Conservation (phyloP, 2,888 invertebrate species). For the Temnothorax rugatulus region DNA sequence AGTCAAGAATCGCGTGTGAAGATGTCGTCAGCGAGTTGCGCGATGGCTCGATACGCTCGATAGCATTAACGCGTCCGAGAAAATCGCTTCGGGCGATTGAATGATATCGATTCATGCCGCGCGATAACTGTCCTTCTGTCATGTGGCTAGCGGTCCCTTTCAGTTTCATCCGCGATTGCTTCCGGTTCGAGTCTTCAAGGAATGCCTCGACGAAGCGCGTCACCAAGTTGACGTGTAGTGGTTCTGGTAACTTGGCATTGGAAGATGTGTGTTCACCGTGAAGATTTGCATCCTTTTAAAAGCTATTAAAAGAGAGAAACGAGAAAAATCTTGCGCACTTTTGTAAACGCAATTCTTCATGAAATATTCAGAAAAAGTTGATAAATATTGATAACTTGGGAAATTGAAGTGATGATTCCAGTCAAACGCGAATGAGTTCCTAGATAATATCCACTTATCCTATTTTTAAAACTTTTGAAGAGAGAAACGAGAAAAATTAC, state of each 20-base stretch:
- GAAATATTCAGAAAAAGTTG: neutral
- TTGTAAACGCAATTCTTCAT: neutral
- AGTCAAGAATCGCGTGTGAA: conserved; percentile 16
- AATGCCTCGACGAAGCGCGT: conserved; percentile 1
- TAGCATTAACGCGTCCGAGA: neutral
- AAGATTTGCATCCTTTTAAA: conserved; percentile 14
- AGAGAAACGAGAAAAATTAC: neutral
- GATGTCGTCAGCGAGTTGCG: conserved; percentile 25
- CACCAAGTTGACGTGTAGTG: conserved; percentile 11
- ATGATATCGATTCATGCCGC: neutral
- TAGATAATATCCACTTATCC: neutral
- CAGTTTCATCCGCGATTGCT: neutral
- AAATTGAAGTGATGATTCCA: neutral
- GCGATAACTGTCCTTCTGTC: neutral
- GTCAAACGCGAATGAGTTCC: neutral
- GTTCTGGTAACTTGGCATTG: conserved; percentile 10
- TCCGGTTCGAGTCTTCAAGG: conserved; percentile 1
- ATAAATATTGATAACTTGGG: neutral
- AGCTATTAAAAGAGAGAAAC: neutral
- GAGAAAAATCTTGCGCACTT: neutral
- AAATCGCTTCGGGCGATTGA: neutral
- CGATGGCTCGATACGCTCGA: neutral
- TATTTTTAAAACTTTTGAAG: neutral
- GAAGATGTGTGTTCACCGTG: neutral
- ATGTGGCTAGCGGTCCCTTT: neutral